A percentile compares a stretch with the other conserved stretches of the same genome.
phyloP scores from a whole-genome alignment of 1,140 invertebrate species.

The Plodia interpunctella region DNA sequence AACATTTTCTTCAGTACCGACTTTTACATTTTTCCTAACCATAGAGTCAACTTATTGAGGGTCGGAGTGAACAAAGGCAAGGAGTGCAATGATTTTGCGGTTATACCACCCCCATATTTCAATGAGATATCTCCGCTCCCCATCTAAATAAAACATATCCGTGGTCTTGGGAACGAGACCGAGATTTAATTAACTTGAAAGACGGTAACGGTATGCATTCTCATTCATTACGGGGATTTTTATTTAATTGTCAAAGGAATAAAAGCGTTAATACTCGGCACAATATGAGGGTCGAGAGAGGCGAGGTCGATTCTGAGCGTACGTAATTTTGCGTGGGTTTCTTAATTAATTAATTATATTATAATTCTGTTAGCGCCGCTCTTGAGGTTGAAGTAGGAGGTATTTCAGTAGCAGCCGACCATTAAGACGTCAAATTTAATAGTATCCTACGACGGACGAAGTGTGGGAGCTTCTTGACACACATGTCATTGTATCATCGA shows the following conservation, averaged over 20 bases:
- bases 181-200: conserved; percentile 15
- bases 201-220: conserved; percentile 7
- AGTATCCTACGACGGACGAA: background rate
- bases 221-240: background rate
- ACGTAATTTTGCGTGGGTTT: conserved; percentile 10
- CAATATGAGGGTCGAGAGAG: conserved; percentile 4
- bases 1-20: conserved; percentile 6
- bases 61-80: background rate
- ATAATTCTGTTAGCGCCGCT: conserved; percentile 14
- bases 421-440: conserved; percentile 14
- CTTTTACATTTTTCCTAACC: conserved; percentile 10
- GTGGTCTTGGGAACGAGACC: background rate
- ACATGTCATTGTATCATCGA: conserved; percentile 3
- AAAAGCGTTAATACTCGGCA: conserved; percentile 5
- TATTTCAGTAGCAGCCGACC: conserved; percentile 2
- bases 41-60: conserved; percentile 8
- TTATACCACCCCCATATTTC: background rate
- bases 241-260: conserved; percentile 4
- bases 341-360: conserved; percentile 14
- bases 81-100: background rate
- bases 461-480: background rate
- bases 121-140: background rate
- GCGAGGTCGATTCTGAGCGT: background rate
- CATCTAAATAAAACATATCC: background rate
- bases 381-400: background rate